Conservation (phyloP, 2,888 invertebrate species). For the Idaea aversata region DNA sequence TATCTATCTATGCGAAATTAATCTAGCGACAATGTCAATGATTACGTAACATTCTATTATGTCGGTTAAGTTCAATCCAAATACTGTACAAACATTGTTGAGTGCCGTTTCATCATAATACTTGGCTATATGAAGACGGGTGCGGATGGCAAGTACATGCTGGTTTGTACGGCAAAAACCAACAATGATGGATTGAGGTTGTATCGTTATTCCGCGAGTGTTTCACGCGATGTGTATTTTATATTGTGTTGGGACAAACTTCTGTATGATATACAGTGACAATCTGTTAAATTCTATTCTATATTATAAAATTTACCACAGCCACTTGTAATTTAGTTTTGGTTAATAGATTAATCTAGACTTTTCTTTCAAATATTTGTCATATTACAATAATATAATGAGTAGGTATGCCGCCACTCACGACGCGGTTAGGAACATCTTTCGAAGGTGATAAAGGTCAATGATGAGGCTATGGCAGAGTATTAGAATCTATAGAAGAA, state of each 20-base stretch:
- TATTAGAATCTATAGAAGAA: too few relatives aligned
- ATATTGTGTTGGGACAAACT: conserved; percentile 1
- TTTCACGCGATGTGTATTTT: neutral
- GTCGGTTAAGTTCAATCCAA: neutral
- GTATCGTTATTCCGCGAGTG: conserved; percentile 12
- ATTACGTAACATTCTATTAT: neutral
- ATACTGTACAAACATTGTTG: conserved; percentile 11
- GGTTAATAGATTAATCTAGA: too few relatives aligned
- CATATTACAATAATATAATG: too few relatives aligned
- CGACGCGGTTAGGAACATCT: too few relatives aligned
- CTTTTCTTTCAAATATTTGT: too few relatives aligned
- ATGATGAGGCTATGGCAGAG: too few relatives aligned
- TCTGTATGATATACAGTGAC: neutral
- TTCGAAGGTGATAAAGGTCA: too few relatives aligned
- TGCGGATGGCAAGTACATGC: conserved; percentile 29
- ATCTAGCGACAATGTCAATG: neutral
- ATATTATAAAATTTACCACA: neutral
- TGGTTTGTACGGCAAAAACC: conserved; percentile 37
- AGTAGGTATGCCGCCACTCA: too few relatives aligned
- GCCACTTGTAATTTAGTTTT: too few relatives aligned
- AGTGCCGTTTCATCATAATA: conserved; percentile 36
- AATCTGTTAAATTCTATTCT: neutral
- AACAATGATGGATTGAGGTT: conserved; percentile 41
- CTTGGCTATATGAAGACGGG: conserved; percentile 26
- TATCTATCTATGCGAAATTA: neutral